Evolutionary conservation across 2,888 invertebrate species (phyloP).

Genomic region (Theretra japonica): DNA sequence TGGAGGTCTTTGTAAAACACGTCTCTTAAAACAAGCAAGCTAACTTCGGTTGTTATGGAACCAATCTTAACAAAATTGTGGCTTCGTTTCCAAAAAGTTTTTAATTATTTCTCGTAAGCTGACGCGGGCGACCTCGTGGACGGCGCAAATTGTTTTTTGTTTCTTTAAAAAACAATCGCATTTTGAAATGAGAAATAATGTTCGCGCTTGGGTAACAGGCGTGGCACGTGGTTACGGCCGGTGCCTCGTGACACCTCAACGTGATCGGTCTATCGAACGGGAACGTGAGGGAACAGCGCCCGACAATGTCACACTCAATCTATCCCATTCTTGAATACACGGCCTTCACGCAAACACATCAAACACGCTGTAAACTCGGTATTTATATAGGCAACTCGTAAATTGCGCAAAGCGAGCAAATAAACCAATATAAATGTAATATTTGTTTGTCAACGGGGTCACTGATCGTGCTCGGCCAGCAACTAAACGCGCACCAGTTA

Average conservation of each 20-base stretch:
- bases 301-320: slow-evolving; percentile 39
- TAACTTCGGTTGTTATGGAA: not conserved
- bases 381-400: slow-evolving; percentile 27
- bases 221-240: slow-evolving; percentile 52
- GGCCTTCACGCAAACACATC: not conserved
- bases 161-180: slow-evolving; percentile 1
- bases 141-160: slow-evolving; percentile 26
- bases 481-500: slow-evolving; percentile 34
- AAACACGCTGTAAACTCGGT: slow-evolving; percentile 9
- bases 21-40: not conserved
- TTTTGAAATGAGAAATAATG: slow-evolving; percentile 38
- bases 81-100: slow-evolving; percentile 44
- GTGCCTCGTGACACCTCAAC: slow-evolving; percentile 66
- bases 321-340: slow-evolving; percentile 32
- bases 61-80: slow-evolving; percentile 29
- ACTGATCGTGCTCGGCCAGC: slow-evolving; percentile 39
- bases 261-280: slow-evolving; percentile 52
- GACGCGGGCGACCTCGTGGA: not conserved
- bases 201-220: slow-evolving; percentile 50
- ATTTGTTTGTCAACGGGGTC: slow-evolving; percentile 38
- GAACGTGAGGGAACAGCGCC: slow-evolving; percentile 44
- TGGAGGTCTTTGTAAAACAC: not conserved
- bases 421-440: slow-evolving; percentile 21
- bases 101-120: slow-evolving; percentile 7
- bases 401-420: slow-evolving; percentile 21